Percentiles rank a stretch among this genome's conserved stretches.
phyloP scores from a whole-genome alignment of 2,113 vertebrate species.

The Eclectus roratus region DNA sequence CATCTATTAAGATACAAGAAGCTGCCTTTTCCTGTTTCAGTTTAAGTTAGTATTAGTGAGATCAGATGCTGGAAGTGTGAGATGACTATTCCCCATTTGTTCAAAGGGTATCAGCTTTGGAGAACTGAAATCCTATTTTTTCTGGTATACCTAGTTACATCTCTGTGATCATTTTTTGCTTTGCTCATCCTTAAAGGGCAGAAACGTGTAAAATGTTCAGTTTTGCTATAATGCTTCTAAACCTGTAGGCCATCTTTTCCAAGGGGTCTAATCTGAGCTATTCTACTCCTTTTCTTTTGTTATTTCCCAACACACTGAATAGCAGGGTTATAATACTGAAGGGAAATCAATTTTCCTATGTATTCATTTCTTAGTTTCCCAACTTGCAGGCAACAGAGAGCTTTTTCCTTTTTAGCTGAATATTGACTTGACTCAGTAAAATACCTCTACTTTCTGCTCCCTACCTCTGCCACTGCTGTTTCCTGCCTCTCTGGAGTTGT shows the following conservation, averaged over 20 bases:
- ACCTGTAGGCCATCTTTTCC: neutral
- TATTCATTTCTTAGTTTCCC: neutral
- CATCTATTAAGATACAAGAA: neutral
- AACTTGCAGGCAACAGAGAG: neutral
- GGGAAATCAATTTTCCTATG: neutral
- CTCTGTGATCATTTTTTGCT: neutral
- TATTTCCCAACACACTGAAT: neutral
- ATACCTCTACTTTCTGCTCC: neutral
- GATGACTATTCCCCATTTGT: neutral
- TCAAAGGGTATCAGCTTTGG: neutral
- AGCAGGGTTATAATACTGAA: neutral
- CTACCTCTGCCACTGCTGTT: neutral
- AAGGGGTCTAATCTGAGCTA: neutral
- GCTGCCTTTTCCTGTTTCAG: neutral
- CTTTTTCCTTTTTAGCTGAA: neutral
- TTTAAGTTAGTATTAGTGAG: neutral
- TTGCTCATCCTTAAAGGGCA: neutral
- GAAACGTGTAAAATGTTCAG: neutral
- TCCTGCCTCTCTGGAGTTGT: neutral
- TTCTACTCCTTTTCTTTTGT: neutral
- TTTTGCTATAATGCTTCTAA: neutral
- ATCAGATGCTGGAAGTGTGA: neutral
- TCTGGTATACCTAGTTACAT: neutral
- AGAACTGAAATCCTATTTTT: neutral
- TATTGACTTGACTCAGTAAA: neutral